phyloP scores from a whole-genome alignment of 2,113 vertebrate genomes.

The Oriolus oriolus region DNA sequence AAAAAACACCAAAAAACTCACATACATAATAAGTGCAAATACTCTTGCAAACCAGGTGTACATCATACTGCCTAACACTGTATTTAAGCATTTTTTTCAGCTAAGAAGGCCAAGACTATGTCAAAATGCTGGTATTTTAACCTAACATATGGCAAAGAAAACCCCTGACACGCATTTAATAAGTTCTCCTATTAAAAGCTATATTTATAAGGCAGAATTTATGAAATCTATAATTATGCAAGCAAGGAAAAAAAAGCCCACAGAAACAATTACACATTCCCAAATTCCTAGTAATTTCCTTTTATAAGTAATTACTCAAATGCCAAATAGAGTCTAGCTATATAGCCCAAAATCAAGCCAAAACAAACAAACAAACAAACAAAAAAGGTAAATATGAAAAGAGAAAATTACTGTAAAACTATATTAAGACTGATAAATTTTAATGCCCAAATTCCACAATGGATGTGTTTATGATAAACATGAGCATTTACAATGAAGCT shows the following conservation, averaged over 20 bases:
- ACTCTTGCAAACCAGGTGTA: background rate
- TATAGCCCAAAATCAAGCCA: background rate
- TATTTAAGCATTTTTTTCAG: background rate
- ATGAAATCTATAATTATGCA: background rate
- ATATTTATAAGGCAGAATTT: background rate
- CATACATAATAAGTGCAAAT: background rate
- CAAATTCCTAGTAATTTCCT: background rate
- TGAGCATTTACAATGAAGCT: background rate
- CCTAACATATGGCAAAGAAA: background rate
- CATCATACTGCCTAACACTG: background rate
- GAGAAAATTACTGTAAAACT: background rate
- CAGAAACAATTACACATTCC: background rate
- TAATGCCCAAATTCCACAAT: background rate
- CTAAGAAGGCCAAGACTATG: background rate
- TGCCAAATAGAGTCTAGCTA: background rate
- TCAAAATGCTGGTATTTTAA: background rate
- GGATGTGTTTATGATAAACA: background rate
- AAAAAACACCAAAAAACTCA: background rate
- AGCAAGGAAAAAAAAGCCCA: background rate
- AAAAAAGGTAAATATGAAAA: background rate
- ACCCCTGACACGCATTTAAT: background rate
- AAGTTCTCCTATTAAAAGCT: background rate
- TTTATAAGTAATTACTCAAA: background rate
- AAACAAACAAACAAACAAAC: background rate
- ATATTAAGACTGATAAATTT: background rate